Evolutionary conservation across 2,113 vertebrate genomes (phyloP).

Genomic region (Urocolius indicus): DNA sequence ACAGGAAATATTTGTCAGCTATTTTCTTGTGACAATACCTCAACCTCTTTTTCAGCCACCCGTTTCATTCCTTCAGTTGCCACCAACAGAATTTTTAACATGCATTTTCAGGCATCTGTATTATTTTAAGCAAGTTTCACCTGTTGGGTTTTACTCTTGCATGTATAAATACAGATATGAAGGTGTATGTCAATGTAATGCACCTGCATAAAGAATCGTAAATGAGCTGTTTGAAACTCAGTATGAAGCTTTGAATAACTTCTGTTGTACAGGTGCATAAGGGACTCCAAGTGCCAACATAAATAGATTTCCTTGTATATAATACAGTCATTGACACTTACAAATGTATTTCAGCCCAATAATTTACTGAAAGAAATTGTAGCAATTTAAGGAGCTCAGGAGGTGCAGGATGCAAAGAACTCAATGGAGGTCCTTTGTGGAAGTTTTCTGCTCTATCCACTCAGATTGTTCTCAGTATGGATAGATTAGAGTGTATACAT

Average conservation of each 20-base stretch:
- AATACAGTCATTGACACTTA: conserved; percentile 55
- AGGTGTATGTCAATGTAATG: neutral
- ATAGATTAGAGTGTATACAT: neutral
- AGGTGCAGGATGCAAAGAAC: neutral
- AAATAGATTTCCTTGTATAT: conserved; percentile 34
- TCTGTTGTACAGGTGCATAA: neutral
- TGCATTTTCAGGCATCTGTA: neutral
- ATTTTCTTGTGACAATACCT: neutral
- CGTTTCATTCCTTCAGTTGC: neutral
- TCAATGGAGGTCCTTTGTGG: conserved; percentile 28
- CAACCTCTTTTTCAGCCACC: neutral
- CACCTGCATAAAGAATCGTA: neutral
- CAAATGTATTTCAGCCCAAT: conserved; percentile 48
- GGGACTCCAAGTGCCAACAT: neutral
- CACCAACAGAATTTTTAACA: neutral
- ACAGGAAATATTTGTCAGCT: neutral
- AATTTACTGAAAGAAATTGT: conserved; percentile 62
- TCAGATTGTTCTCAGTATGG: neutral
- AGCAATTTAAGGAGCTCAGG: conserved; percentile 54
- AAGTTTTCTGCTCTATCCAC: conserved; percentile 11
- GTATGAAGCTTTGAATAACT: neutral
- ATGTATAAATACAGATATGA: neutral
- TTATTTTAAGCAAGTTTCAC: neutral
- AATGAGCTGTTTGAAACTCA: neutral
- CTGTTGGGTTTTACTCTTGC: fast-evolving